Conservation (phyloP, 2,797 vertebrate species). For the Odontamblyopus rebecca region DNA sequence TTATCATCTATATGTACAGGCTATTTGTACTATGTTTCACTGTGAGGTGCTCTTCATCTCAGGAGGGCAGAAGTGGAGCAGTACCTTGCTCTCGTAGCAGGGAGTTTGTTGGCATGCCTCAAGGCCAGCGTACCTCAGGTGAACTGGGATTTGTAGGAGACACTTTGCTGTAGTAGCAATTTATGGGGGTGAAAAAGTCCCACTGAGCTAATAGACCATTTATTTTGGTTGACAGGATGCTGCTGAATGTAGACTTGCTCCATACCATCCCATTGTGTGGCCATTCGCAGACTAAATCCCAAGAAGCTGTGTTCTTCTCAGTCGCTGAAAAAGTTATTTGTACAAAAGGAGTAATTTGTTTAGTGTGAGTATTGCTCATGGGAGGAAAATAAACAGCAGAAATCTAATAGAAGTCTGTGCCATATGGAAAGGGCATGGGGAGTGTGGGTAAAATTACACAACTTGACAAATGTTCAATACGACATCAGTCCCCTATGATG, state of each 20-base stretch:
- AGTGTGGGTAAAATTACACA: slow-evolving; percentile 12
- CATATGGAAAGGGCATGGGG: slow-evolving; percentile 11
- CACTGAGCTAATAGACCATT: slow-evolving; percentile 60
- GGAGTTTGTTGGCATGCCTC: slow-evolving; percentile 47
- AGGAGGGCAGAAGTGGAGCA: slow-evolving; percentile 35
- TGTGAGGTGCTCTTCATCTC: slow-evolving; percentile 40
- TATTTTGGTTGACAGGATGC: slow-evolving; percentile 55
- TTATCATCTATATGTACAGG: not conserved
- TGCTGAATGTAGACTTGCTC: slow-evolving; percentile 41
- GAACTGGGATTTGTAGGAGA: slow-evolving; percentile 64
- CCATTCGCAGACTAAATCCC: slow-evolving; percentile 20
- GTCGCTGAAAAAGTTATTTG: slow-evolving; percentile 18
- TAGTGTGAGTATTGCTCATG: slow-evolving; percentile 18
- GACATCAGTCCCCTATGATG: slow-evolving; percentile 8
- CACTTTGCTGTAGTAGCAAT: slow-evolving; percentile 42
- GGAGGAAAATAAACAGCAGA: slow-evolving; percentile 29
- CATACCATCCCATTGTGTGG: slow-evolving; percentile 44
- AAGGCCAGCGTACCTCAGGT: slow-evolving; percentile 59
- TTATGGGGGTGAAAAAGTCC: slow-evolving; percentile 48
- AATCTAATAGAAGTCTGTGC: slow-evolving; percentile 17
- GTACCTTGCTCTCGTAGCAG: slow-evolving; percentile 34
- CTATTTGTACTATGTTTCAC: slow-evolving; percentile 9
- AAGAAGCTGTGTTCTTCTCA: slow-evolving; percentile 25
- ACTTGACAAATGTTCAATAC: slow-evolving; percentile 16
- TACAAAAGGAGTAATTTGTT: slow-evolving; percentile 41